Conservation (phyloP, 2,888 invertebrate species). For the Agonum fuliginosum region DNA sequence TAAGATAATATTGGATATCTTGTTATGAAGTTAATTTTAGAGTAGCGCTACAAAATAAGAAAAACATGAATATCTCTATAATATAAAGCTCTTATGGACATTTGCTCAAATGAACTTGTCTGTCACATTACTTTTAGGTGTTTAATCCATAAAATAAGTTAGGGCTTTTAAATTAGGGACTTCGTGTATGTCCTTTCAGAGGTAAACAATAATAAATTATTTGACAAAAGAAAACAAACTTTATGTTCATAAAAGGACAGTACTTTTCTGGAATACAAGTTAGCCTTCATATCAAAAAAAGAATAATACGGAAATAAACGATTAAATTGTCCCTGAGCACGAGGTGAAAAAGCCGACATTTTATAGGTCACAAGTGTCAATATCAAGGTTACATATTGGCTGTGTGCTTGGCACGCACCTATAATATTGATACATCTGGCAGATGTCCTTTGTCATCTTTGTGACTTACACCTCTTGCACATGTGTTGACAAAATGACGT, state of each 20-base stretch:
- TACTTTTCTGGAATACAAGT: neutral
- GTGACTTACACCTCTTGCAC: no score
- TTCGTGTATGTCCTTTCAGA: neutral
- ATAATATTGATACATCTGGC: neutral
- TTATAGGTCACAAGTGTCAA: constrained; percentile 53
- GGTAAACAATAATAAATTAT: neutral
- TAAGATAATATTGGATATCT: no score
- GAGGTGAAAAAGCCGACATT: constrained; percentile 22
- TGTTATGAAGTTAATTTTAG: no score
- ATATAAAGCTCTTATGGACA: neutral
- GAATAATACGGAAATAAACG: constrained; percentile 2
- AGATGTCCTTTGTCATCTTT: neutral
- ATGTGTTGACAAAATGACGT: no score
- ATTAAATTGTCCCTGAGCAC: constrained; percentile 20
- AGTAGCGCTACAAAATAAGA: no score
- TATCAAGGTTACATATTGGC: constrained; percentile 44
- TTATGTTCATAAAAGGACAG: neutral
- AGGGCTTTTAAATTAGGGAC: no score
- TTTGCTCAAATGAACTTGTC: neutral
- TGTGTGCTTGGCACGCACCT: neutral
- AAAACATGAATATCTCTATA: neutral
- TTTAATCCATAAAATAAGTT: no score
- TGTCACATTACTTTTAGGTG: no score
- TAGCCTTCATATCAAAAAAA: neutral
- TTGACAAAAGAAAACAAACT: neutral